Base-by-base conservation (phyloP, 2,888 invertebrate genomes). In the Gnatocerus cornutus region DNA sequence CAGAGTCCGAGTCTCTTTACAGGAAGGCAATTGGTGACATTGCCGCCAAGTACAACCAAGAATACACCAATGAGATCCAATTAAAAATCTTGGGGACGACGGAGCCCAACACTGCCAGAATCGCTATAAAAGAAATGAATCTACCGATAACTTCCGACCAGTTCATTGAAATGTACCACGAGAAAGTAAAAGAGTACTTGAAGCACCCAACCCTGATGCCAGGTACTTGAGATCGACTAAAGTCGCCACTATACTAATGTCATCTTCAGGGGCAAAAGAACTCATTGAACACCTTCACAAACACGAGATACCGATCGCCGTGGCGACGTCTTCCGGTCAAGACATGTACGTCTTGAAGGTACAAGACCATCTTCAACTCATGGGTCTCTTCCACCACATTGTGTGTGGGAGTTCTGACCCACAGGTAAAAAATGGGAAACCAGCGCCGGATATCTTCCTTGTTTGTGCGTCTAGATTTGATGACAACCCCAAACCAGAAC, bases 1-100 rank as follows among this genome's bases (percentile, higher is more conserved):
- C 70, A 95, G 95, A 96, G 84, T 93, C 96, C 0, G 96, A 96
- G 85, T 87, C 86, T 55, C 87, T 93, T 13, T 96, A 96, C 83
- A 91, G 93, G 77, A 89, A 89, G 80, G 91, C 93, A 81, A 91
- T 92, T 74, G 87, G 89, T 71, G 88, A 89, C 76, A 88, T 94
- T 74, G 91, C 91, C 73, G 87, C 87, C 4, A 87, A 88, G 73
- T 95, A 90, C 84, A 93, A 92, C 0, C 93, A 92, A 78, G 84
- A 87, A 46, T 46, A 46, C 27, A 53, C 37, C 13, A 27, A 30
- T 30, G 30, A 53, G 6, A 13, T 53, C 9, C 14, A 12, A n/a
- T n/a, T 29, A 1, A 53, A 53, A 53, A 53, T 53, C 3, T 10
- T 46, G 46, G 46, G 46, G 3, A 46, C 46, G n/a, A n/a, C 46